These are phyloP conservation scores for Chrysopilus asiliformis DNA, from an alignment of 2,888 invertebrate species.

Conservation along the genomic window DNA sequence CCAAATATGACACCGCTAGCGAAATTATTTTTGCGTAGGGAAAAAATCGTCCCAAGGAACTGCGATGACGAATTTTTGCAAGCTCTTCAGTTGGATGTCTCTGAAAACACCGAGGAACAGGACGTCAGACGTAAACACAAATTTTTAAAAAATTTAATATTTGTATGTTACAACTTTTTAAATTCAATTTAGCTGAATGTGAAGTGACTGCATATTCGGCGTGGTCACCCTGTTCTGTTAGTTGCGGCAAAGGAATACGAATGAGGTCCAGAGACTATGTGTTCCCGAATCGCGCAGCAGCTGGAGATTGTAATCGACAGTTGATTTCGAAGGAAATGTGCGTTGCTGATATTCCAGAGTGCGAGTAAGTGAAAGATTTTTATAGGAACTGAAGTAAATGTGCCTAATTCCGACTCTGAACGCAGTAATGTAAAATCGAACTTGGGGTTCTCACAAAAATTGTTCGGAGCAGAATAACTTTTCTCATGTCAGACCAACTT, in stretches of 20 bases:
- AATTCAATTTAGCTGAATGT: slow-evolving; percentile 55
- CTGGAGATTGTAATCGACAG: slow-evolving; percentile 56
- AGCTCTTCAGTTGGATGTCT: slow-evolving; percentile 45
- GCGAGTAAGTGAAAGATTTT: slow-evolving; percentile 59
- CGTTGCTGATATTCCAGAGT: slow-evolving; percentile 59
- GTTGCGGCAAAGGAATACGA: slow-evolving; percentile 77
- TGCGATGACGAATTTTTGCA: slow-evolving; percentile 54
- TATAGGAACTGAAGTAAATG: no score
- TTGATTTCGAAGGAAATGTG: slow-evolving; percentile 85
- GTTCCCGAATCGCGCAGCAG: slow-evolving; percentile 53
- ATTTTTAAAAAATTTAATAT: neutral
- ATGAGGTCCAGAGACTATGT: slow-evolving; percentile 63
- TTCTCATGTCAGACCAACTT: no score
- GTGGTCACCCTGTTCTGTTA: slow-evolving; percentile 73
- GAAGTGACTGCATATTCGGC: slow-evolving; percentile 56
- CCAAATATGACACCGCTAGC: slow-evolving; percentile 72
- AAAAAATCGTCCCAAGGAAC: slow-evolving; percentile 56
- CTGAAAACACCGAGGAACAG: slow-evolving; percentile 55
- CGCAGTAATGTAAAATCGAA: no score
- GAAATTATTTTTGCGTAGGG: slow-evolving; percentile 59
- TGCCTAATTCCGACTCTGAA: neutral
- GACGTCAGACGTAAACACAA: slow-evolving; percentile 45
- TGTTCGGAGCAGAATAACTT: no score
- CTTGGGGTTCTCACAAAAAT: no score
- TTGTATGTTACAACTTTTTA: neutral